Evolutionary conservation across 2,113 vertebrate species (phyloP).

Genomic region (Syngnathus typhle): DNA sequence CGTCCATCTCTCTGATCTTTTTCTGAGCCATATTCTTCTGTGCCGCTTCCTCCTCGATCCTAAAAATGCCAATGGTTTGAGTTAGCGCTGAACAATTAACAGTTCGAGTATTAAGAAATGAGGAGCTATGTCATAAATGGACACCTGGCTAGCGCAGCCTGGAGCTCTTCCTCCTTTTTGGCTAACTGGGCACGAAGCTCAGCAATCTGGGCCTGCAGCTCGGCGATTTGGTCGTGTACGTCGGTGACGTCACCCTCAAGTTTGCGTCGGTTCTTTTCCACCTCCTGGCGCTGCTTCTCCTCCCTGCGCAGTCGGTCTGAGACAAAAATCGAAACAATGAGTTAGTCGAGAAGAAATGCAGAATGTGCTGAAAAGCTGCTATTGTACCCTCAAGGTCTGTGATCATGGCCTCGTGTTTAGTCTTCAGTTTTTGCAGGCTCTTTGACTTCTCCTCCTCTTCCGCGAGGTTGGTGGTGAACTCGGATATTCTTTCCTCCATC

Average conservation of each 20-base stretch:
- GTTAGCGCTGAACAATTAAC: background rate
- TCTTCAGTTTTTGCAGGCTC: conserved; percentile 95
- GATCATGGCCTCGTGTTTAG: conserved; percentile 97
- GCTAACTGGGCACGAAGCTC: conserved; percentile 93
- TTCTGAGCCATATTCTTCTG: conserved; percentile 95
- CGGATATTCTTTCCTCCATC: conserved; percentile 87
- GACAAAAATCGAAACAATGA: background rate
- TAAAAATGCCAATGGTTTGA: conserved; percentile 34
- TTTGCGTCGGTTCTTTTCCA: conserved; percentile 96
- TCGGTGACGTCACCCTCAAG: conserved; percentile 92
- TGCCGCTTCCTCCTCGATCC: conserved; percentile 91
- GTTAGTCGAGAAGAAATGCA: background rate
- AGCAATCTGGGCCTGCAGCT: conserved; percentile 94
- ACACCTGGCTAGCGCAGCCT: conserved; percentile 88
- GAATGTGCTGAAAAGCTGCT: background rate
- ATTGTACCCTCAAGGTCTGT: conserved; percentile 89
- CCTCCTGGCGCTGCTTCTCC: conserved; percentile 90
- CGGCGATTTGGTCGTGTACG: conserved; percentile 87
- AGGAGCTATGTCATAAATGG: background rate
- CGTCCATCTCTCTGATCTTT: conserved; percentile 92
- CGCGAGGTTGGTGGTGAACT: conserved; percentile 90
- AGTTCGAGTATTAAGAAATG: background rate
- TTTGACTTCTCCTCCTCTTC: conserved; percentile 99
- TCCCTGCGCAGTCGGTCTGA: conserved; percentile 89
- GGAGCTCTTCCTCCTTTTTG: conserved; percentile 96